Evolutionary conservation across 2,113 vertebrate genomes (phyloP), one percentile per base, ranked within the genome.

Genomic region (Burhinus bistriatus): DNA sequence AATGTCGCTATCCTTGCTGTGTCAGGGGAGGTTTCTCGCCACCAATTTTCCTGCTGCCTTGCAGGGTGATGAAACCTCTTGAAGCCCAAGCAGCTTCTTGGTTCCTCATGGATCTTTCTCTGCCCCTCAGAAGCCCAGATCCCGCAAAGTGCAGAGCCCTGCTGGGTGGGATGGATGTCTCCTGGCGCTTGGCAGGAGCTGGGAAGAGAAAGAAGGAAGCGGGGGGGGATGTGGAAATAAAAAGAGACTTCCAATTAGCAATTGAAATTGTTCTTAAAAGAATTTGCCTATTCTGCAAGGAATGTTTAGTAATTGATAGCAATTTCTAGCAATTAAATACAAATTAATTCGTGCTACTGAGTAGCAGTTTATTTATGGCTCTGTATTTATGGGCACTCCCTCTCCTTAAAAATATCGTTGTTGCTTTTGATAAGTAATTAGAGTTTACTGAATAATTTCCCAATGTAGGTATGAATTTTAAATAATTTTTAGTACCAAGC

Each of bases 251-350:
- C 55, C 73, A 75, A 96, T 97, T 96, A 97, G 94, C 88, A 96
- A 87, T 84, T 95, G 94, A 95, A 91, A 97, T 94, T 79, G 73
- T 95, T 94, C 95, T 91, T 94, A 70, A 86, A 97, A 97, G 94
- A 96, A 95, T 97, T 91, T 95, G 90, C 91, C 89, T 96, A 97
- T 97, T 96, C 95, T 97, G 93, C 92, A 95, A 97, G 94, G 94
- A 97, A 83, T 98, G 97, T 96, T 97, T 98, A 84, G 97, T 96
- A 98, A 98, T 90, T 83, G 96, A 97, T 98, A 94, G 97, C 97
- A 97, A 98, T 98, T 98, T 97, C 97, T 97, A 93, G 98, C 98
- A 98, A 98, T 98, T 98, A 98, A 98, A 98, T 98, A 97, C 96
- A 96, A 98, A 98, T 98, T 98, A 98, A 98, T 98, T 98, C 34